Conservation (phyloP, 2,113 vertebrate species). For the Neoarius graeffei region DNA sequence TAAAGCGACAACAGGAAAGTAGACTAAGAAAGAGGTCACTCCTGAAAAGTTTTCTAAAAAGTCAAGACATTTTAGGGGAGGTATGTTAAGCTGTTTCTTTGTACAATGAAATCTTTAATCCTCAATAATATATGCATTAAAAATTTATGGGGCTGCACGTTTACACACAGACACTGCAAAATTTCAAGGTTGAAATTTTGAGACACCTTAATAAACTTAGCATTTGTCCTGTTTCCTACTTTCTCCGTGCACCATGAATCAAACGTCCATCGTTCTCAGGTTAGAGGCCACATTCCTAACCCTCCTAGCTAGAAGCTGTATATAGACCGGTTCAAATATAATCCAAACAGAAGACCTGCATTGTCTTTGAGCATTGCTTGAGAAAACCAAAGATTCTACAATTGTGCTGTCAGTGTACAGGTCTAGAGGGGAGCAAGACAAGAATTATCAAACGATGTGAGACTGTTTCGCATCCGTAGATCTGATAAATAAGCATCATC, state of each 20-base stretch:
- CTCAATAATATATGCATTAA: background rate
- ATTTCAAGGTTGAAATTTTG: background rate
- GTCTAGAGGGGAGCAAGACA: background rate
- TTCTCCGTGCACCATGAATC: background rate
- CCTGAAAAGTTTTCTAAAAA: constrained; percentile 35
- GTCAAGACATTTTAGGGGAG: constrained; percentile 2
- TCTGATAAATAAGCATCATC: constrained; percentile 33
- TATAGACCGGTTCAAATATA: background rate
- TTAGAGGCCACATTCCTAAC: constrained; percentile 26
- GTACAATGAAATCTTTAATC: constrained; percentile 28
- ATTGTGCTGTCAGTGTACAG: background rate
- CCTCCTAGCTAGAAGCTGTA: constrained; percentile 1
- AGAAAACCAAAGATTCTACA: background rate
- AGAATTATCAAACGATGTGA: constrained; percentile 4
- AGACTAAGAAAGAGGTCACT: background rate
- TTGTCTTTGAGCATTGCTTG: background rate
- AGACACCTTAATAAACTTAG: background rate
- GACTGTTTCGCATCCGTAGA: constrained; percentile 16
- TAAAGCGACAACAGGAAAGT: background rate
- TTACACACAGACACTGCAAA: background rate
- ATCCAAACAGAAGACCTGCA: constrained; percentile 25
- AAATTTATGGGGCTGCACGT: background rate
- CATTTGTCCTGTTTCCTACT: background rate
- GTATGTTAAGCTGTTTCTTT: constrained; percentile 32
- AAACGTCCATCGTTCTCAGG: background rate